phyloP scores from a whole-genome alignment of 2,888 invertebrate genomes.

The Tetranychus piercei region DNA sequence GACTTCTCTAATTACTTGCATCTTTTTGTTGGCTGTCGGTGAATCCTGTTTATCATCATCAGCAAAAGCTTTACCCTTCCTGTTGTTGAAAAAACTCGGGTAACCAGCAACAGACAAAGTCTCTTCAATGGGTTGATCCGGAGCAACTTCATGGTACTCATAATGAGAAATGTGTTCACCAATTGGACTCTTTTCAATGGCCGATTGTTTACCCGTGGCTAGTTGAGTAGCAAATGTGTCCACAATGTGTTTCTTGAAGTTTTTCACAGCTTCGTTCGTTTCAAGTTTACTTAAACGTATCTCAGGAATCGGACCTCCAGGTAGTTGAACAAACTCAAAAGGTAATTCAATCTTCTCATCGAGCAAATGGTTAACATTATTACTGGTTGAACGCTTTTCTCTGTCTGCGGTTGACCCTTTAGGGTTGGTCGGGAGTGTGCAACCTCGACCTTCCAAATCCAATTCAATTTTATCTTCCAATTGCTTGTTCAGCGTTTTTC shows the following conservation, averaged over 20 bases:
- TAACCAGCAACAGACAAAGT: neutral
- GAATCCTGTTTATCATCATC: neutral
- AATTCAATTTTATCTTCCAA: neutral
- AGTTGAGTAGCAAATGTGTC: conserved; percentile 25
- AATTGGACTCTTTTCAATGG: conserved; percentile 18
- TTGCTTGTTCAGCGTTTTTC: neutral
- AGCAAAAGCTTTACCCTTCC: neutral
- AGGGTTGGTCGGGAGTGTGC: neutral
- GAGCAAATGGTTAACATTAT: conserved; percentile 5
- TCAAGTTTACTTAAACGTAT: conserved; percentile 25
- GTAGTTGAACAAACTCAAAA: conserved; percentile 25
- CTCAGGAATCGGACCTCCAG: conserved; percentile 25
- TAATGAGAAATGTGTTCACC: conserved; percentile 21
- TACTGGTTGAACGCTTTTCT: conserved; percentile 8
- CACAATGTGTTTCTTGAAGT: conserved; percentile 26
- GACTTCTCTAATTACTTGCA: conserved; percentile 15
- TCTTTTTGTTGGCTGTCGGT: neutral
- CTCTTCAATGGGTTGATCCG: neutral
- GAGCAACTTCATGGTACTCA: neutral
- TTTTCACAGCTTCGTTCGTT: conserved; percentile 21
- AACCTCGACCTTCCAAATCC: conserved; percentile 5
- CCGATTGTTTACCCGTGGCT: conserved; percentile 17
- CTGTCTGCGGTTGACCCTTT: neutral
- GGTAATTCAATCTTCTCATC: conserved; percentile 20
- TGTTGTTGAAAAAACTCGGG: neutral